These are phyloP conservation scores for Yponomeuta evonymella DNA, from an alignment of 2,888 invertebrate species.

Conservation along the genomic window DNA sequence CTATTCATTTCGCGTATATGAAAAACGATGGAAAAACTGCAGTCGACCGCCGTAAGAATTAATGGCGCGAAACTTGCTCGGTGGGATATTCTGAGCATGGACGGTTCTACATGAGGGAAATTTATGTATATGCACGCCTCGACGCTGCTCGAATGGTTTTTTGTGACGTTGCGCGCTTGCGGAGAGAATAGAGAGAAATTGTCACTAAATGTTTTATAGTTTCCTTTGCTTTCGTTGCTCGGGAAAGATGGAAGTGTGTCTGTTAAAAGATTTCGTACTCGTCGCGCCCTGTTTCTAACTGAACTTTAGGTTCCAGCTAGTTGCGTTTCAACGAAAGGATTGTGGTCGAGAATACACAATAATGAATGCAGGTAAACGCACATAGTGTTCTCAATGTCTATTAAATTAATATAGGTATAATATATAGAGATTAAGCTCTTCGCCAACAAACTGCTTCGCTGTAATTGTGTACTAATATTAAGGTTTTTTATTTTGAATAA, in stretches of 20 bases:
- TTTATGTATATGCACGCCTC: constrained; percentile 19
- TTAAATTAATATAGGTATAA: too few relatives aligned
- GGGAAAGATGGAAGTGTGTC: background rate
- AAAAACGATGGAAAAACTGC: constrained; percentile 49
- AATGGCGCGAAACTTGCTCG: constrained; percentile 67
- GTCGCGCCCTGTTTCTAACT: background rate
- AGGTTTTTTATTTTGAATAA: too few relatives aligned
- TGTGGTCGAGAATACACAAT: too few relatives aligned
- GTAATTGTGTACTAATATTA: too few relatives aligned
- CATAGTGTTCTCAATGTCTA: too few relatives aligned
- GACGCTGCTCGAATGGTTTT: constrained; percentile 11
- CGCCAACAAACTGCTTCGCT: too few relatives aligned
- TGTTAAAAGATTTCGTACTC: background rate
- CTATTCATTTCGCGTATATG: constrained; percentile 21
- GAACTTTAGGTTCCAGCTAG: too few relatives aligned
- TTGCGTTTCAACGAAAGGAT: too few relatives aligned
- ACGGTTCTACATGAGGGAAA: constrained; percentile 18
- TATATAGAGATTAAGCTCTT: too few relatives aligned
- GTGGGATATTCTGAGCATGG: constrained; percentile 18
- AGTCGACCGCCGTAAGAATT: constrained; percentile 65
- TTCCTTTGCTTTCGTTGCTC: background rate
- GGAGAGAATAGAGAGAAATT: constrained; percentile 7
- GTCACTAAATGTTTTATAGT: constrained; percentile 9
- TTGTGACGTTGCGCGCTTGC: constrained; percentile 8
- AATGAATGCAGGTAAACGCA: too few relatives aligned